Evolutionary conservation across 2,797 vertebrate species (phyloP).

Genomic region (Acrocephalus scirpaceus): DNA sequence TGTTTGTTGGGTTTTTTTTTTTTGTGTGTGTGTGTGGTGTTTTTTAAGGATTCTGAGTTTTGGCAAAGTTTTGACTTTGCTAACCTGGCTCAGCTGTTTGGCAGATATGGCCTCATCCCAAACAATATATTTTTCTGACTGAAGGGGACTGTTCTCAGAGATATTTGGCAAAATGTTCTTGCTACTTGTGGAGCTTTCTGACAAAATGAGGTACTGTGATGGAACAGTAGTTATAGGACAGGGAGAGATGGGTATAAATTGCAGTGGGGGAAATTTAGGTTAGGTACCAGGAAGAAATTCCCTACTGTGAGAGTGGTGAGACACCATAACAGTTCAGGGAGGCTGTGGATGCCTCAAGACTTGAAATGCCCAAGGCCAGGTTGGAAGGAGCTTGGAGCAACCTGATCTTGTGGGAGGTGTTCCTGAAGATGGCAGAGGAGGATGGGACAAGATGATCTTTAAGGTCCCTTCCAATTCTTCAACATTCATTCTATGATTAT

Average conservation of each 20-base stretch:
- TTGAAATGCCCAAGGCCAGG: background rate
- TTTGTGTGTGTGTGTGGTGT: background rate
- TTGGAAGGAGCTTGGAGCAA: background rate
- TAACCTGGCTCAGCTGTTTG: background rate
- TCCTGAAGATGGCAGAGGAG: background rate
- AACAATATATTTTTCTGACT: rapidly evolving
- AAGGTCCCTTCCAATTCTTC: background rate
- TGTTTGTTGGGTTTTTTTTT: too few relatives aligned
- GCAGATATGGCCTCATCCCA: background rate
- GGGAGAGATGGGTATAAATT: background rate
- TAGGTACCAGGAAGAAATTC: background rate
- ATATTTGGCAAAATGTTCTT: background rate
- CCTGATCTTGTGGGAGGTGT: background rate
- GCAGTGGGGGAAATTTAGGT: background rate
- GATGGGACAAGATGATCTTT: background rate
- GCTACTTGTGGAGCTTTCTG: background rate
- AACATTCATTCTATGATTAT: background rate
- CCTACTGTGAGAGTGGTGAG: background rate
- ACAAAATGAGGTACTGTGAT: background rate
- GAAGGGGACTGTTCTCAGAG: background rate
- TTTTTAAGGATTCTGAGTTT: background rate
- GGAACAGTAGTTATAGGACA: background rate
- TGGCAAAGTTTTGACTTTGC: background rate
- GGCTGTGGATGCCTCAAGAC: background rate
- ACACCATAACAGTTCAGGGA: background rate